Conservation (phyloP, 2,113 vertebrate genomes). For the Craseonycteris thonglongyai region DNA sequence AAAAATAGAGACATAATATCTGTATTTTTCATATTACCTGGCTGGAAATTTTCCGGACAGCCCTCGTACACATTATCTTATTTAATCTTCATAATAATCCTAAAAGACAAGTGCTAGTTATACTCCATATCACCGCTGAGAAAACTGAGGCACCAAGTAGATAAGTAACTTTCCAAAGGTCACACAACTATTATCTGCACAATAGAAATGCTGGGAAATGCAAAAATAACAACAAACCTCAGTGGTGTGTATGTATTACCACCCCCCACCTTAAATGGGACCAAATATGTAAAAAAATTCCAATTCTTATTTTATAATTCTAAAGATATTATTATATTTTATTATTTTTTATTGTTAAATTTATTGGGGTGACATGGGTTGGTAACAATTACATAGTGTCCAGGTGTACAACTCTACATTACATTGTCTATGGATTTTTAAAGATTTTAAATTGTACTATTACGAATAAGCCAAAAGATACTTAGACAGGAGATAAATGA, state of each 20-base stretch:
- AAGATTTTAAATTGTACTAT: background rate
- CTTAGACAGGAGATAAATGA: background rate
- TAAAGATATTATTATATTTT: background rate
- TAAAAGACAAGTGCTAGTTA: background rate
- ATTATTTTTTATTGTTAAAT: too few relatives aligned
- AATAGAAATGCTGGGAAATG: background rate
- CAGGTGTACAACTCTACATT: too few relatives aligned
- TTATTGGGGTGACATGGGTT: too few relatives aligned
- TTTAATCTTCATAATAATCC: background rate
- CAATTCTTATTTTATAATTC: background rate
- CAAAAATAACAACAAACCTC: background rate
- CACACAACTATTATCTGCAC: background rate
- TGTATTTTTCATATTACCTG: too few relatives aligned
- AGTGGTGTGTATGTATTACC: background rate
- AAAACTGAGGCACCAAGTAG: background rate
- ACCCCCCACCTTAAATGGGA: background rate
- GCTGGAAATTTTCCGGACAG: too few relatives aligned
- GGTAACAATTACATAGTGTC: too few relatives aligned
- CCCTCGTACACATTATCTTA: background rate
- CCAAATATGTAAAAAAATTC: background rate
- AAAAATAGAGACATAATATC: too few relatives aligned
- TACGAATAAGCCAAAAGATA: background rate
- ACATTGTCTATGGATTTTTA: too few relatives aligned
- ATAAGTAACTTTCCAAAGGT: background rate
- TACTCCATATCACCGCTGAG: background rate